phyloP scores from a whole-genome alignment of 2,888 invertebrate species.

The Linyphia triangularis region DNA sequence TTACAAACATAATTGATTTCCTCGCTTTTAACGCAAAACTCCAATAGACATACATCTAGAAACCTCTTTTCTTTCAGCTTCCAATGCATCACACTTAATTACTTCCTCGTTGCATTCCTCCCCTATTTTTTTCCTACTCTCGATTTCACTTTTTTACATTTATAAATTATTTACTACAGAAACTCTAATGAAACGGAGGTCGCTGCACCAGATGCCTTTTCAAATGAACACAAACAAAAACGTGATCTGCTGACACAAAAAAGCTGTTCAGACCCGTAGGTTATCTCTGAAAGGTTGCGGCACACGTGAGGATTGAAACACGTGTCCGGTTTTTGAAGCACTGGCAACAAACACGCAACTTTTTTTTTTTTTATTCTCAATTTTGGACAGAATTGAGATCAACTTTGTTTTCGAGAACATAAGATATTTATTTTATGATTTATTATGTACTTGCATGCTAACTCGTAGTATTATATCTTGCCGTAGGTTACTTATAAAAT shows the following conservation, averaged over 20 bases:
- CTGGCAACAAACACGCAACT: no score
- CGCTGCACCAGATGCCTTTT: background rate
- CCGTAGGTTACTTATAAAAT: no score
- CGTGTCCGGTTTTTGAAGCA: background rate
- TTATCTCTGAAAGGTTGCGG: background rate
- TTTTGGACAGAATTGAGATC: background rate
- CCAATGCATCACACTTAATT: background rate
- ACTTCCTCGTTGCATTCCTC: background rate
- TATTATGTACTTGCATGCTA: background rate
- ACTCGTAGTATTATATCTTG: no score
- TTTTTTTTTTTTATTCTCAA: no score
- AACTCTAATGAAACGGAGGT: background rate
- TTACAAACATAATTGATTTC: no score
- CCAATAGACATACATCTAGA: no score
- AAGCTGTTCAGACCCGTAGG: background rate
- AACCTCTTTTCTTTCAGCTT: background rate
- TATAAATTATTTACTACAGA: background rate
- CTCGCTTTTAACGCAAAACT: background rate
- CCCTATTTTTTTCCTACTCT: background rate
- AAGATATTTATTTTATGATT: background rate
- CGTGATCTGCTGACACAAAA: background rate
- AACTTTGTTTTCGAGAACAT: background rate
- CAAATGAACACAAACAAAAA: background rate
- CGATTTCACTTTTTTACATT: background rate
- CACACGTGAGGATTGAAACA: background rate